Evolutionary conservation across 2,888 invertebrate species (phyloP).

Genomic region (Nomada ferruginata): DNA sequence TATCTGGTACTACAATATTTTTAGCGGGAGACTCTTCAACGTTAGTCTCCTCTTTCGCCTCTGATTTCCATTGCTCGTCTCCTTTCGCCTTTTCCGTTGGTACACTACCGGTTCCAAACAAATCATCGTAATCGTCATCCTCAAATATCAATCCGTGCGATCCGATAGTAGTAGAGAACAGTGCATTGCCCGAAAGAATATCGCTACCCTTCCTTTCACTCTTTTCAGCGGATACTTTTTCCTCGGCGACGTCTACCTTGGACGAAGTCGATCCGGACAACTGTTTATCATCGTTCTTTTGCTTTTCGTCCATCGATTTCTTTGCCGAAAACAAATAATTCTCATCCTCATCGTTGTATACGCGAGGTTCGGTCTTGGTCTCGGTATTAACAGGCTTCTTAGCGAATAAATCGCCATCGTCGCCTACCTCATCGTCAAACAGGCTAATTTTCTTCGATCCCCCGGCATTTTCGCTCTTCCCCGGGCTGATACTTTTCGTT

Average conservation of each 20-base stretch:
- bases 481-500: conserved; percentile 30
- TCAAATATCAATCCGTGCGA: conserved; percentile 61
- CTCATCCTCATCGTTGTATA: conserved; percentile 70
- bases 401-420: conserved; percentile 71
- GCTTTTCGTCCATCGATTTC: neutral
- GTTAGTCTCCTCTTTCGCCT: conserved; percentile 32
- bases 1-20: conserved; percentile 22
- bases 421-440: conserved; percentile 76
- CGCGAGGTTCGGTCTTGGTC: conserved; percentile 47
- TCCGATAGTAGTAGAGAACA: conserved; percentile 44
- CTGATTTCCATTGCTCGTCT: conserved; percentile 26
- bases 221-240: conserved; percentile 13
- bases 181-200: conserved; percentile 33
- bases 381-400: conserved; percentile 43
- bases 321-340: conserved; percentile 65
- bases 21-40: conserved; percentile 33
- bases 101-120: conserved; percentile 67
- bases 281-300: conserved; percentile 1
- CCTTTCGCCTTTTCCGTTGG: conserved; percentile 1
- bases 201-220: conserved; percentile 39
- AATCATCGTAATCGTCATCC: conserved; percentile 72
- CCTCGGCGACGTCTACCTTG: conserved; percentile 9
- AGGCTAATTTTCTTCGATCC: conserved; percentile 64
- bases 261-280: neutral
- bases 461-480: neutral